Evolutionary conservation across 2,113 vertebrate species (phyloP).

Genomic region (Marcusenius ussheri): DNA sequence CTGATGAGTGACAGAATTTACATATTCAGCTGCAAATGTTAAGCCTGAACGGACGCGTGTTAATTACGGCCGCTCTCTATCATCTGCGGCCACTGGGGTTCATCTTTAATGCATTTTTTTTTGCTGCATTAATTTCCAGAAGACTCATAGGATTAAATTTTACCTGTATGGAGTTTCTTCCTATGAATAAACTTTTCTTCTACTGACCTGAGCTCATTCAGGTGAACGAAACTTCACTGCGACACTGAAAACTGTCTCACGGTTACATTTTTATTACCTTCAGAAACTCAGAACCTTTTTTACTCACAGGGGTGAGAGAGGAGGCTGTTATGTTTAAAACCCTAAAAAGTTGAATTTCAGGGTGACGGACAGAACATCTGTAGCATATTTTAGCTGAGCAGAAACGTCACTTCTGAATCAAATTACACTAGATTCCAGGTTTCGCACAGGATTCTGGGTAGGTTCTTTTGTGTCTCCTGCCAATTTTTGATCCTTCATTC

Average conservation of each 20-base stretch:
- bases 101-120: background rate
- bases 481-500: background rate
- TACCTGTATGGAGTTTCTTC: background rate
- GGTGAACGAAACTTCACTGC: background rate
- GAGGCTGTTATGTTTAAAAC: background rate
- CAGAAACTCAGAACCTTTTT: background rate
- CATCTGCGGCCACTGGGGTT: background rate
- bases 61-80: background rate
- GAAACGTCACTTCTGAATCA: background rate
- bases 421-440: background rate
- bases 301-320: background rate
- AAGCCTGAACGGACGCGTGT: background rate
- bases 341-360: background rate
- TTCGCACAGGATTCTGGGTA: background rate
- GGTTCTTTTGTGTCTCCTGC: background rate
- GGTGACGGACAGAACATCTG: background rate
- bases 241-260: background rate
- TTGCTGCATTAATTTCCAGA: background rate
- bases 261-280: background rate
- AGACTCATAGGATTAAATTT: background rate
- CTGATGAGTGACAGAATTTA: background rate
- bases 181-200: background rate
- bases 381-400: background rate
- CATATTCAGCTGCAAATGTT: background rate
- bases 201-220: background rate